Conservation (phyloP, 2,113 vertebrate genomes). For the Rhynchomys soricoides region DNA sequence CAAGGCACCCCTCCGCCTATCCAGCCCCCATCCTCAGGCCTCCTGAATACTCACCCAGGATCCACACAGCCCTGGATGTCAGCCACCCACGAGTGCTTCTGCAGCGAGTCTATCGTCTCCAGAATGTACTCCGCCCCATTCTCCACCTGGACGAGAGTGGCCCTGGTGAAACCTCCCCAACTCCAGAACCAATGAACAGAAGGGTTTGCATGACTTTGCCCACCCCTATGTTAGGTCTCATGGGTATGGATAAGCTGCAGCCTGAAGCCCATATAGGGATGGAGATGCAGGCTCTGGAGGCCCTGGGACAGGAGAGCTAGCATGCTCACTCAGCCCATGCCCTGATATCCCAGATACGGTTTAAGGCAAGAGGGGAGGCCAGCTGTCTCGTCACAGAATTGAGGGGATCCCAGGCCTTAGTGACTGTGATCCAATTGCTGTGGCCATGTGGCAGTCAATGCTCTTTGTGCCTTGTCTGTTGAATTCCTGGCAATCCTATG, state of each 20-base stretch:
- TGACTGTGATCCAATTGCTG: neutral
- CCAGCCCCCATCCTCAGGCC: neutral
- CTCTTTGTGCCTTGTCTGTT: neutral
- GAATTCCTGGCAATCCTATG: neutral
- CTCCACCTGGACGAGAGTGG: conserved; percentile 87
- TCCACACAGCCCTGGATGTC: conserved; percentile 99
- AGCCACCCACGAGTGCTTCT: conserved; percentile 99
- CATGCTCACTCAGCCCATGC: neutral
- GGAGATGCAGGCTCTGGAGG: neutral
- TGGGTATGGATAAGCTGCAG: neutral
- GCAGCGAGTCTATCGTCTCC: conserved; percentile 98
- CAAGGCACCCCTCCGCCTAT: no score
- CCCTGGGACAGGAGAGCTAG: neutral
- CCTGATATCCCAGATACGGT: neutral
- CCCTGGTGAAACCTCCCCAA: neutral
- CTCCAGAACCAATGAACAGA: neutral
- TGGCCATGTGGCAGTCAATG: rapidly evolving
- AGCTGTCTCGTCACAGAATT: neutral
- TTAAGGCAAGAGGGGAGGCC: neutral
- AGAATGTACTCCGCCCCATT: conserved; percentile 97
- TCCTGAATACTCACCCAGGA: conserved; percentile 89
- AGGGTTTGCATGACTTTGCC: neutral
- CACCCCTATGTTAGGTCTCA: neutral
- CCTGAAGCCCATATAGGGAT: neutral
- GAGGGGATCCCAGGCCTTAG: neutral